These are phyloP conservation scores for Corynorhinus townsendii DNA, from an alignment of 2,113 vertebrate species.

Conservation along the genomic window DNA sequence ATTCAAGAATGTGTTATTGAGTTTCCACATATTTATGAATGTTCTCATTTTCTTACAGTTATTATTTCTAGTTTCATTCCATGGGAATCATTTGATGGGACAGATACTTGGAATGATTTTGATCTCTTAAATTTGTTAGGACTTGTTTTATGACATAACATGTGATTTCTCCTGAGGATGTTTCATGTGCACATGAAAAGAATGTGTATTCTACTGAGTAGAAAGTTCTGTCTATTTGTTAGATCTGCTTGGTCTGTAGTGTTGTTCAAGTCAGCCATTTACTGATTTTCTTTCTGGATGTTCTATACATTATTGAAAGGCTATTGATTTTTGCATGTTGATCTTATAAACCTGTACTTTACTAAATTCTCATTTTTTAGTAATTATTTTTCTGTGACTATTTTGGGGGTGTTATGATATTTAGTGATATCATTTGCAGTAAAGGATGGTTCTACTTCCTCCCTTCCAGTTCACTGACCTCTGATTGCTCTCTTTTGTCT, in stretches of 20 bases:
- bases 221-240: background rate
- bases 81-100: background rate
- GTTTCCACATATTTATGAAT: background rate
- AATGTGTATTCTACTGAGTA: background rate
- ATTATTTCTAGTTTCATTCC: background rate
- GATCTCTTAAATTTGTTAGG: background rate
- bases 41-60: background rate
- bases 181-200: background rate
- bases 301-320: background rate
- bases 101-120: background rate
- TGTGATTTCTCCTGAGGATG: background rate
- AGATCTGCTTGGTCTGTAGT: background rate
- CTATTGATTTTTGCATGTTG: background rate
- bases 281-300: background rate
- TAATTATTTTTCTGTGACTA: background rate
- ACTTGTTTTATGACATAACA: background rate
- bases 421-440: background rate
- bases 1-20: background rate
- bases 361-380: background rate
- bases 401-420: background rate
- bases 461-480: background rate
- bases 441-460: background rate
- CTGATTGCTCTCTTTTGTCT: background rate
- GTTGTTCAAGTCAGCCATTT: background rate
- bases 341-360: background rate